These are phyloP conservation scores for Gobio occitaniae DNA, from an alignment of 2,797 vertebrate genomes.

Conservation along the genomic window DNA sequence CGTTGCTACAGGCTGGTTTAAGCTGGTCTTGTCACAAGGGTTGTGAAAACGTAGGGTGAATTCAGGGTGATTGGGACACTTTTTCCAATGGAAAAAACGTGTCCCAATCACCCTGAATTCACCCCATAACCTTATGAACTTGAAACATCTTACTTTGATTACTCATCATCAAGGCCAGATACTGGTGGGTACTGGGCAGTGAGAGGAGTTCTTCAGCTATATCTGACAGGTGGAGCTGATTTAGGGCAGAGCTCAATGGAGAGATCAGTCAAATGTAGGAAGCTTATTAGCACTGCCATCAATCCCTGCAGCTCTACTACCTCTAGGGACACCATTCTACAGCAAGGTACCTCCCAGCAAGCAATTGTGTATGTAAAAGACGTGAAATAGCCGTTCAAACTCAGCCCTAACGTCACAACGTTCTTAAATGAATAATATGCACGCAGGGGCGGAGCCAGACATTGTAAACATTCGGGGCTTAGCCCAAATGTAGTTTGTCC, in stretches of 20 bases:
- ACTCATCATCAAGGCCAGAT: neutral
- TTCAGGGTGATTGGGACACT: no score
- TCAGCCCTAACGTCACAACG: no score
- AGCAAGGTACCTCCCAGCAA: neutral
- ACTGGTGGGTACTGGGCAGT: neutral
- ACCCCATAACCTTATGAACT: neutral
- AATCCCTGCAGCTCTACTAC: slow-evolving; percentile 46
- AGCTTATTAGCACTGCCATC: slow-evolving; percentile 55
- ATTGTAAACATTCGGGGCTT: no score
- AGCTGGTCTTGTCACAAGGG: neutral
- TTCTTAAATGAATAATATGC: no score
- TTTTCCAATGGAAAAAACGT: no score
- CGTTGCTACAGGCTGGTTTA: neutral
- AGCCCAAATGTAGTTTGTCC: no score
- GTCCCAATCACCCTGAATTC: no score
- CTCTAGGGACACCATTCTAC: slow-evolving; percentile 32
- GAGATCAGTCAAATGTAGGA: slow-evolving; percentile 49
- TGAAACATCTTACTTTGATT: neutral
- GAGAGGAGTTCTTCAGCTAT: neutral
- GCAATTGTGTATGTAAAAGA: no score
- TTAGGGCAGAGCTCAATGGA: slow-evolving; percentile 49
- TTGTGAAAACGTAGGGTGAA: neutral
- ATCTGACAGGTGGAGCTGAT: slow-evolving; percentile 46
- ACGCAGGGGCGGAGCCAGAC: no score
- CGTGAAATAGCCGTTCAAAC: no score